Evolutionary conservation across 1,140 invertebrate species (phyloP).

Genomic region (Neodiprion pinetum): DNA sequence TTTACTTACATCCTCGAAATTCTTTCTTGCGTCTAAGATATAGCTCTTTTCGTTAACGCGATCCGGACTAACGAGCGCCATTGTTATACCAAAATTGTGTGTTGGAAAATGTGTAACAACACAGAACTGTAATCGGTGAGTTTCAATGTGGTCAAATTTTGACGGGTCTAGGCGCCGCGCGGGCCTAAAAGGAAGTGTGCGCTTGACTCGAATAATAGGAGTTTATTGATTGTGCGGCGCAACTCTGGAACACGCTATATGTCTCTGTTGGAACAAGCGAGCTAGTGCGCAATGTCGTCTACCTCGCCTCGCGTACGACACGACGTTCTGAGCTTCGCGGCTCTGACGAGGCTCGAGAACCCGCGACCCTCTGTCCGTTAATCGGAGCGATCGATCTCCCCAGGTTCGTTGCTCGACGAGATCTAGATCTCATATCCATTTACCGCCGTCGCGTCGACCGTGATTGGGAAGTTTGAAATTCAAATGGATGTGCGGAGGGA

Average conservation of each 20-base stretch:
- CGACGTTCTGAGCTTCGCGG: neutral
- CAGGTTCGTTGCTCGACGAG: too few relatives aligned
- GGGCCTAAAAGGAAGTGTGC: neutral
- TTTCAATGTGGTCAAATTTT: neutral
- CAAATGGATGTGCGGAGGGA: too few relatives aligned
- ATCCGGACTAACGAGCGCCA: slow-evolving; percentile 22
- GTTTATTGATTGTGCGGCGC: slow-evolving; percentile 5
- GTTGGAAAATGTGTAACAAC: neutral
- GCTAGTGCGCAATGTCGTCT: neutral
- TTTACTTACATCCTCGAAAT: slow-evolving; percentile 53
- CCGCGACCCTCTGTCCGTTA: too few relatives aligned
- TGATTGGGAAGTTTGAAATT: too few relatives aligned
- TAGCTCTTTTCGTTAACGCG: slow-evolving; percentile 56
- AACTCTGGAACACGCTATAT: neutral
- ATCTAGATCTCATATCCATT: too few relatives aligned
- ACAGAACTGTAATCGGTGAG: neutral
- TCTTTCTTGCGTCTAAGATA: slow-evolving; percentile 55
- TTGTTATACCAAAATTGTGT: neutral
- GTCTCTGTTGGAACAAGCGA: neutral
- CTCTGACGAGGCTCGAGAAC: too few relatives aligned
- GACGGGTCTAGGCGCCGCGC: slow-evolving; percentile 2
- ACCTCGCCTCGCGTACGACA: neutral
- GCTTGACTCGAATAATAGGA: neutral
- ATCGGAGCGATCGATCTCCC: too few relatives aligned
- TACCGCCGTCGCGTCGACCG: too few relatives aligned